Conservation (phyloP, 2,888 invertebrate species). For the Harmothoe impar region DNA sequence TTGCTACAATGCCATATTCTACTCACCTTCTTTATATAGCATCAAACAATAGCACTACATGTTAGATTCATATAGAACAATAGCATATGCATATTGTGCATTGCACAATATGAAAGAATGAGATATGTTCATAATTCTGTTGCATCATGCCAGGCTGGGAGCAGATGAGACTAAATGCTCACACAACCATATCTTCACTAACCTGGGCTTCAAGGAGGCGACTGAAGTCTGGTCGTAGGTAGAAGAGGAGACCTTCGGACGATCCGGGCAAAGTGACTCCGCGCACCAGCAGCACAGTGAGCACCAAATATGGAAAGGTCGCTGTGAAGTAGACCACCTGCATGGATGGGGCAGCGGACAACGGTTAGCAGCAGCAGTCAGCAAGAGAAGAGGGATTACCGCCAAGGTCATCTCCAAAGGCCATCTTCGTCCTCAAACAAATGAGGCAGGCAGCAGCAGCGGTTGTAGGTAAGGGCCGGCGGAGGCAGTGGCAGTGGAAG, state of each 20-base stretch:
- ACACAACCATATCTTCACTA: not conserved
- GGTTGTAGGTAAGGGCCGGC: not conserved
- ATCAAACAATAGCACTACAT: no score
- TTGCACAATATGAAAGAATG: no score
- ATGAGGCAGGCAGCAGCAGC: slow-evolving; percentile 24
- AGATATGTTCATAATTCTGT: no score
- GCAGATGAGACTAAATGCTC: no score
- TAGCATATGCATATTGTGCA: no score
- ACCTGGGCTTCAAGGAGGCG: slow-evolving; percentile 86
- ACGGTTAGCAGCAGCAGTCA: slow-evolving; percentile 55
- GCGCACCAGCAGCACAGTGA: slow-evolving; percentile 77
- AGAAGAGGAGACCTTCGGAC: slow-evolving; percentile 88
- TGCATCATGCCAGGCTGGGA: no score
- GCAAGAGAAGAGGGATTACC: slow-evolving; percentile 2
- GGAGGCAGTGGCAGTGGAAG: slow-evolving; percentile 11
- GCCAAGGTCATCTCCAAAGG: slow-evolving; percentile 6
- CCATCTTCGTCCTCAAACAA: slow-evolving; percentile 26
- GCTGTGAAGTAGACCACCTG: slow-evolving; percentile 96
- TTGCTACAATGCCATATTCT: no score
- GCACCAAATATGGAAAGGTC: slow-evolving; percentile 84
- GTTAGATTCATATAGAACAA: no score
- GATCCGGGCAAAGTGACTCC: slow-evolving; percentile 86
- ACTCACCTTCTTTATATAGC: no score
- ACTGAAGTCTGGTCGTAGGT: slow-evolving; percentile 89
- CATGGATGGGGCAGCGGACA: slow-evolving; percentile 64